Evolutionary conservation across 2,888 invertebrate genomes (phyloP), one percentile per base, ranked within the genome.

Genomic region (Trachelus iudaicus): DNA sequence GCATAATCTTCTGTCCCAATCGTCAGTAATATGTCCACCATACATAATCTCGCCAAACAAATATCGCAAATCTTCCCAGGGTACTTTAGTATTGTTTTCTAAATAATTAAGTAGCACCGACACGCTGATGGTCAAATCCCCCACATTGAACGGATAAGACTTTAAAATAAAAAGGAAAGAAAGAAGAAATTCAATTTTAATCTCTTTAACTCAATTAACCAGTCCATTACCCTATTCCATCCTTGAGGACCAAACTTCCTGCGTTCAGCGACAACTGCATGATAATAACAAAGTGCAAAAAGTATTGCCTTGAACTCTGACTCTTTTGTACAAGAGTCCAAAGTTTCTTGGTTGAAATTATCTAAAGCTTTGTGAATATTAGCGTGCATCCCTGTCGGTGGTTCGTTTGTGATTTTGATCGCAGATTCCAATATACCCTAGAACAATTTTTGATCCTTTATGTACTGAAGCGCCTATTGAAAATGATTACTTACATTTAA

Each of bases 31-130:
- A 89, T 98, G 98, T 0, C 98, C 98, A 1, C 98, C 98, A 89
- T 98, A 98, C 98, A 98, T 98, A 85, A 98, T 98, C 92, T 98
- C 98, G 0, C 98, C 98, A 89, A 98, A 98, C 33, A 98, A 93
- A 91, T 98, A 98, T 1, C 98, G 94, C 85, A 98, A 92, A 92
- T 98, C 98, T 91, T 98, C 98, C 97, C 97, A 98, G 0, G 98
- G 98, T 11, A 98, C 96, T 84, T 95, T 95, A 71, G 94, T 94
- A 87, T 97, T 98, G 77, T 95, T 96, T 89, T 98, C 98, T 89
- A 98, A 92, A 91, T 98, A 98, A 92, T 98, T 98, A 91, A 94
- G 96, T 31, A 98, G 91, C 0, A 98, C 98, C 89, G 96, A 97
- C 3, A 97, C 96, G 87, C 98, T 97, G 86, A 98, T 98, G 0